A percentile compares a stretch with the other conserved stretches of the same genome.
These are phyloP conservation scores for Pyrgus malvae DNA, from an alignment of 2,888 invertebrate species.

Conservation along the genomic window DNA sequence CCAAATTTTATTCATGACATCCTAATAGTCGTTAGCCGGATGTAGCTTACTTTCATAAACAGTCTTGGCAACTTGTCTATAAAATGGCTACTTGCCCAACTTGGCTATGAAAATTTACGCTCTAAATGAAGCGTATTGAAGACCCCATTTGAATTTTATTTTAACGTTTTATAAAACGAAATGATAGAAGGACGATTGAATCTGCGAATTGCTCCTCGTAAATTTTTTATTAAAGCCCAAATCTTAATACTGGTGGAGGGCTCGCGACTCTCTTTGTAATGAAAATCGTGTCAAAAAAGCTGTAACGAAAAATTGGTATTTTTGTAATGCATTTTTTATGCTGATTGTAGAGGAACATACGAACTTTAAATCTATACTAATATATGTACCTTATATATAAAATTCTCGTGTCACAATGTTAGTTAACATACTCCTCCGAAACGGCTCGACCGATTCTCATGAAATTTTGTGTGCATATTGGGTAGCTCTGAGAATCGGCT, in stretches of 20 bases:
- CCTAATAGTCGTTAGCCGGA: background rate
- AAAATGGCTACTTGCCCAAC: slow-evolving; percentile 17
- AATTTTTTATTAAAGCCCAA: slow-evolving; percentile 23
- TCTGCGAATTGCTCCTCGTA: slow-evolving; percentile 21
- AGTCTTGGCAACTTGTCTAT: background rate
- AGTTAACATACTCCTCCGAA: too few species aligned
- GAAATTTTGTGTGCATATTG: too few species aligned
- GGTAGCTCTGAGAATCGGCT: too few species aligned
- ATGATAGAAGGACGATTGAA: slow-evolving; percentile 23
- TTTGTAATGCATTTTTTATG: too few species aligned
- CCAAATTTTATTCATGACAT: slow-evolving; percentile 14
- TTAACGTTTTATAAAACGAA: slow-evolving; percentile 27
- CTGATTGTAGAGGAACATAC: too few species aligned
- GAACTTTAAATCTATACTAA: too few species aligned
- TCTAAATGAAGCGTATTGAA: slow-evolving; percentile 44
- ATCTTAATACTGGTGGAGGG: slow-evolving; percentile 11
- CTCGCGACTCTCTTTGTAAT: background rate
- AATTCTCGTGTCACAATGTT: too few species aligned
- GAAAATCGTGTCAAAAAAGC: background rate
- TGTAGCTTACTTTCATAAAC: slow-evolving; percentile 26
- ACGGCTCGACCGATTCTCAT: too few species aligned
- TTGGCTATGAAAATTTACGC: slow-evolving; percentile 37
- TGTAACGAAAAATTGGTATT: too few species aligned
- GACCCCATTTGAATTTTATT: slow-evolving; percentile 41
- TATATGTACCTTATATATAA: too few species aligned